Evolutionary conservation across 2,797 vertebrate genomes (phyloP), one percentile per base, ranked within the genome.

Genomic region (Lophius americanus): DNA sequence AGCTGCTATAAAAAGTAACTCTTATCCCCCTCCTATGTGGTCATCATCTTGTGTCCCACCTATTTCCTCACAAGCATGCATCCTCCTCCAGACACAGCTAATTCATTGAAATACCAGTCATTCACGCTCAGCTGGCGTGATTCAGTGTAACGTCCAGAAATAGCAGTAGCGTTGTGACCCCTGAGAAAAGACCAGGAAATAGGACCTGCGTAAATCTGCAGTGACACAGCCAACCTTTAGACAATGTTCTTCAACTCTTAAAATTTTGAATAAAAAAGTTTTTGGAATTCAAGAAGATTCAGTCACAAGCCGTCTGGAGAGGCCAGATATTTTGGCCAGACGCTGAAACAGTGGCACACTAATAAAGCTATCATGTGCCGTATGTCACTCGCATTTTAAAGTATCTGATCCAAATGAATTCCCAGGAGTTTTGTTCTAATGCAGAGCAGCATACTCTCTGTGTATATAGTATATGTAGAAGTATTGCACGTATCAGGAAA

Each of bases 131-230:
- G 47, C 49, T 52, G 38, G 55, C 38, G 49, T 51, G 37, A 35
- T 63, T n/a, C 51, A 2, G 64, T 69, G 49, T 51, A 37, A 65
- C 13, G 44, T 64, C 61, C 75, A 76, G 57, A 83, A 84, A 78
- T 78, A 81, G 78, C 46, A 57, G 5, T 43, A 50, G 13, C 38
- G 3, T 50, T 4, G 44, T 11, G 46, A 77, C 78, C 60, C 80
- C 56, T 54, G 37, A 82, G 60, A 81, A 68, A 79, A 72, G 59
- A 64, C 38, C 72, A 84, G 84, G 85, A 87, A 88, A 88, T 76
- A 83, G 85, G 85, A 85, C 60, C 64, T 80, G 70, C 73, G 79
- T 84, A 81, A 44, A 60, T 88, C 85, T 64, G 33, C 76, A 52
- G 8, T 8, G 11, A 51, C 42, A 23, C 23, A 23, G 23, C 23